Evolutionary conservation across 2,888 invertebrate species (phyloP), one percentile per base, ranked within the genome.

Genomic region (Taphrorychus bicolor): DNA sequence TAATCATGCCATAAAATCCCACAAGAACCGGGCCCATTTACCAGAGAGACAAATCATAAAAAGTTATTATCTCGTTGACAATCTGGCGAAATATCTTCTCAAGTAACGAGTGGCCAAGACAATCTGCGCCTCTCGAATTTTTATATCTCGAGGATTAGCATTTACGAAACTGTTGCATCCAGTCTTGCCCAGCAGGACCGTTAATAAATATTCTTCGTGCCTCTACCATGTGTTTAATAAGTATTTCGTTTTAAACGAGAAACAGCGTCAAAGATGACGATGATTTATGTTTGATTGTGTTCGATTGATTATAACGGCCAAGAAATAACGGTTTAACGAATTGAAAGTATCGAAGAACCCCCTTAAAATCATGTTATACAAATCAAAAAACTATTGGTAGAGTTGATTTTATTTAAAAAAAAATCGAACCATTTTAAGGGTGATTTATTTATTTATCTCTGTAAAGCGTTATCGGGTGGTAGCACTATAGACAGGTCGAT

Each of bases 51-150:
- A 58, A 19, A 57, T 3, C 51, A 54, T 54, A 68, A 68, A 68
- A 68, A 68, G n/a, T n/a, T n/a, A 59, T 68, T 68, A 68, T 68
- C 68, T 52, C 63, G 54, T 19, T 60, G 52, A 53, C 62, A 54
- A 68, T 68, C 68, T 63, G 14, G 48, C 57, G 21, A 62, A 67
- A 61, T 52, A 17, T 59, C 52, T 42, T 63, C 59, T 59, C 42
- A 53, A 42, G 53, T 65, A 59, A 65, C n/a, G n/a, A n/a, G n/a
- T n/a, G n/a, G n/a, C n/a, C n/a, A n/a, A n/a, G n/a, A n/a, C n/a
- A n/a, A n/a, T n/a, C n/a, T 62, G 62, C 62, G 48, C 54, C 57
- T 63, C 63, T 56, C 41, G 57, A 63, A 63, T 63, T 57, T 57
- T 63, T 63, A 45, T 56, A 48, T 32, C 23, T 11, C 11, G 2